Conservation (phyloP, 2,113 vertebrate genomes). For the Anolis carolinensis region DNA sequence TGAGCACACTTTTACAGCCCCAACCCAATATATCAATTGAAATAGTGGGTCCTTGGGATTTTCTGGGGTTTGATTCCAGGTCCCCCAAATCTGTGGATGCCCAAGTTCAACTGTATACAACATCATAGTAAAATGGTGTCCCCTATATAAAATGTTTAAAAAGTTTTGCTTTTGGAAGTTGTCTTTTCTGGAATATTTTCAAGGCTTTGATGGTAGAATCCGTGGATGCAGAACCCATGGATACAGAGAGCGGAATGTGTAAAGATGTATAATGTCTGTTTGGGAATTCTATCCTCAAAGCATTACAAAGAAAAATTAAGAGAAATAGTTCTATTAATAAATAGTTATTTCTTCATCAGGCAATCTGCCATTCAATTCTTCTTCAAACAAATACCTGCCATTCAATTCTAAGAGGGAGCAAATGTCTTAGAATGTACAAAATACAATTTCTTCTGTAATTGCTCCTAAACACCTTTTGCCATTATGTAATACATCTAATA, state of each 20-base stretch:
- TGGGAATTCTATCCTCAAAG: background rate
- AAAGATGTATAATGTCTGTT: background rate
- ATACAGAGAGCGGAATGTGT: background rate
- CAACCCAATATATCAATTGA: no score
- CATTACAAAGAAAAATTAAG: background rate
- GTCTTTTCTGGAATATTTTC: no score
- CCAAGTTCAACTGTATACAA: no score
- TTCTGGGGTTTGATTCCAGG: no score
- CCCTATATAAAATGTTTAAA: no score
- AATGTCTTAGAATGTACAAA: conserved; percentile 24
- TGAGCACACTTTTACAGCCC: no score
- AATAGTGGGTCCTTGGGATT: no score
- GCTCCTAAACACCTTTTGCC: background rate
- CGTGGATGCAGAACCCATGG: no score
- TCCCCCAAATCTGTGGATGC: no score
- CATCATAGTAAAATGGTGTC: no score
- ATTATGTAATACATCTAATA: conserved; percentile 27
- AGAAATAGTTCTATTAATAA: background rate
- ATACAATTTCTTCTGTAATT: background rate
- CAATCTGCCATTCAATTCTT: background rate
- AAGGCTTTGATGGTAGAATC: no score
- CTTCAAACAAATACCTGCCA: background rate
- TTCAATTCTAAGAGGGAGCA: background rate
- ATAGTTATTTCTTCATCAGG: background rate
- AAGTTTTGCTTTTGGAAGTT: no score